Evolutionary conservation across 1,140 invertebrate species (phyloP).

Genomic region (Oryctes rhinoceros): DNA sequence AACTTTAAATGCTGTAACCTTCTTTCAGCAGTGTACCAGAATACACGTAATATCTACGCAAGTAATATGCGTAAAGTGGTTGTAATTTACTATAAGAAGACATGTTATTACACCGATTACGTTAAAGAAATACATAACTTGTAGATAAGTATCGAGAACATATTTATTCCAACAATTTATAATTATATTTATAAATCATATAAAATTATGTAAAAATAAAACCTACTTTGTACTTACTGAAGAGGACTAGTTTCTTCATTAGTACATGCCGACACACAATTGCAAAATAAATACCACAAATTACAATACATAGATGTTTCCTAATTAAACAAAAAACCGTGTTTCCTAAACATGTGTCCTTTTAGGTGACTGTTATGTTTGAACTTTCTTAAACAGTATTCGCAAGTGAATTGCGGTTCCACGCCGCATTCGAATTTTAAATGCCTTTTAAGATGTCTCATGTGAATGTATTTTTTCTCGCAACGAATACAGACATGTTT

Average conservation of each 20-base stretch:
- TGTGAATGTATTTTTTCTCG: conserved; percentile 19
- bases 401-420: conserved; percentile 64
- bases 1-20: too few species aligned
- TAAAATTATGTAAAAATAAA: conserved; percentile 29
- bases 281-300: conserved; percentile 82
- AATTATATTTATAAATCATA: conserved; percentile 21
- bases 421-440: conserved; percentile 68
- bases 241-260: conserved; percentile 1
- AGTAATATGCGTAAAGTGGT: too few species aligned
- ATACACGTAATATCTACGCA: too few species aligned
- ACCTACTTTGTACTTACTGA: neutral
- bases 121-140: neutral
- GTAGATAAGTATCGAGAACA: too few species aligned
- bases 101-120: too few species aligned
- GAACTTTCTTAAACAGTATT: conserved; percentile 59
- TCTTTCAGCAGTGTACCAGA: too few species aligned
- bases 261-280: conserved; percentile 16
- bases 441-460: conserved; percentile 58
- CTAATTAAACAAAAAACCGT: neutral
- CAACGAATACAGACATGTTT: conserved; percentile 13
- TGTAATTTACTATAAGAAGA: neutral
- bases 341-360: conserved; percentile 33
- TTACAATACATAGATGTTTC: conserved; percentile 49
- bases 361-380: conserved; percentile 46
- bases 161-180: neutral